A percentile compares a stretch with the other conserved stretches of the same genome.
Conservation (phyloP, 2,888 invertebrate genomes). For the Andrena haemorrhoa region DNA sequence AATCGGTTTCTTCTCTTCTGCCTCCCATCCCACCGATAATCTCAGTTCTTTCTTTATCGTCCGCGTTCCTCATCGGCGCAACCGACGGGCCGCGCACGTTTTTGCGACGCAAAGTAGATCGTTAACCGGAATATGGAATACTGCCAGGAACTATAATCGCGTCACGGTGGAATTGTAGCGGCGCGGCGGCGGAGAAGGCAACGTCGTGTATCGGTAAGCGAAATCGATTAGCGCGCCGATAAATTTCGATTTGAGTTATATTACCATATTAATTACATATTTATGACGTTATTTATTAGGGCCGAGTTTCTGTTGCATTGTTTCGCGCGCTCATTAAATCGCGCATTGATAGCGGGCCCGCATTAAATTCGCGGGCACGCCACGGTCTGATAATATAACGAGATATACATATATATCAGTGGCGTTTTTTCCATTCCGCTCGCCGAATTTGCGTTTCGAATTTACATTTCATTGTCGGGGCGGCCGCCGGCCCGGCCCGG, state of each 20-base stretch:
- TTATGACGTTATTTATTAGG: conserved; percentile 61
- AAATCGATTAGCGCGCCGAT: conserved; percentile 61
- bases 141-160: conserved; percentile 61
- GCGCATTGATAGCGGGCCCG: conserved; percentile 51
- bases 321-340: conserved; percentile 62
- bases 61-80: conserved; percentile 34
- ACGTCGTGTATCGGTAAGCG: conserved; percentile 49
- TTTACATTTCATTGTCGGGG: conserved; percentile 53
- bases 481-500: neutral
- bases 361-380: conserved; percentile 54
- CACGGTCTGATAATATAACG: conserved; percentile 55
- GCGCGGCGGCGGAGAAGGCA: conserved; percentile 3
- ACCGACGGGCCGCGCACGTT: conserved; percentile 32
- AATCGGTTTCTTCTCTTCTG: neutral
- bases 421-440: conserved; percentile 29
- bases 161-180: conserved; percentile 55
- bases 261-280: conserved; percentile 66
- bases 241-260: conserved; percentile 61
- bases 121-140: conserved; percentile 54
- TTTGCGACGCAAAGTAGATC: conserved; percentile 57
- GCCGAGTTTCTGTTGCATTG: conserved; percentile 61
- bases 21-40: conserved; percentile 13
- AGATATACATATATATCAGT: conserved; percentile 54
- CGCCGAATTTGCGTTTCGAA: conserved; percentile 53
- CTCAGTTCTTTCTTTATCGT: conserved; percentile 40